Percentiles rank a stretch among this genome's conserved stretches.
Conservation (phyloP, 2,888 invertebrate genomes). For the Xestia c-nigrum region DNA sequence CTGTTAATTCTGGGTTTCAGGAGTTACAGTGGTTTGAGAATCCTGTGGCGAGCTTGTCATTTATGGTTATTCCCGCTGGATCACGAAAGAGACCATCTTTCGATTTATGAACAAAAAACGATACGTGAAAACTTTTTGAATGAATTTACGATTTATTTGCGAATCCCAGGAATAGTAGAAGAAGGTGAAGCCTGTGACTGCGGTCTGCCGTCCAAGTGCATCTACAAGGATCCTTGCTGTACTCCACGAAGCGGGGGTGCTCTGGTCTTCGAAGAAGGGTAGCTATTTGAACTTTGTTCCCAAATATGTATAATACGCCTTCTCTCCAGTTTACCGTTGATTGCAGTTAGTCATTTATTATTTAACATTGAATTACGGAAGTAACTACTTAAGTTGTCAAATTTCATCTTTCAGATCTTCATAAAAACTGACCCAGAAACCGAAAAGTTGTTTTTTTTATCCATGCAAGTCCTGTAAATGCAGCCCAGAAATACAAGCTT, state of each 20-base stretch:
- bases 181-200: constrained; percentile 93
- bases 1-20: no score
- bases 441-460: neutral
- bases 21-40: no score
- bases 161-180: constrained; percentile 90
- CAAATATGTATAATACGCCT: neutral
- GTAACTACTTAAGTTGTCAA: neutral
- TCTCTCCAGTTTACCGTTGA: neutral
- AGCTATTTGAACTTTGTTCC: constrained; percentile 2
- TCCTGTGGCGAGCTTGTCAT: neutral
- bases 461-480: neutral
- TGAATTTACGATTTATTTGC: neutral
- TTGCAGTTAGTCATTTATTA: neutral
- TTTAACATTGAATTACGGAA: constrained; percentile 1
- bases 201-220: constrained; percentile 89
- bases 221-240: constrained; percentile 86
- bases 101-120: neutral
- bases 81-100: neutral
- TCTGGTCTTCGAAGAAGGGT: constrained; percentile 81
- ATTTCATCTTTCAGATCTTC: neutral
- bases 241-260: constrained; percentile 86
- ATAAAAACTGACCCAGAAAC: neutral
- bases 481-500: no score
- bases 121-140: neutral
- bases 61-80: neutral